Evolutionary conservation across 2,797 vertebrate species (phyloP).

Genomic region (Hydrolagus colliei): DNA sequence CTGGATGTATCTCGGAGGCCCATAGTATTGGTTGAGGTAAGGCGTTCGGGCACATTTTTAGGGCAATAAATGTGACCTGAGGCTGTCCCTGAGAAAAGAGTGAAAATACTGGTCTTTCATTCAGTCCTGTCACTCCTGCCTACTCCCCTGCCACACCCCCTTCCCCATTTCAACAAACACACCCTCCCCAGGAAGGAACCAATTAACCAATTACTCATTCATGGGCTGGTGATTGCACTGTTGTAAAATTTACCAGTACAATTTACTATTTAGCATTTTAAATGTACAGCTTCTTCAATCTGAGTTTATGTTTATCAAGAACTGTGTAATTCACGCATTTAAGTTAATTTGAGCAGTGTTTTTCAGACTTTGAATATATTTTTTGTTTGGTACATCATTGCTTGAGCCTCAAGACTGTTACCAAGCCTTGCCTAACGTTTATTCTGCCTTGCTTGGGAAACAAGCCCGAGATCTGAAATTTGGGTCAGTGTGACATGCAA

Average conservation of each 20-base stretch:
- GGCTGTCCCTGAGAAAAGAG: too few relatives aligned
- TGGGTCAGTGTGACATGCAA: too few relatives aligned
- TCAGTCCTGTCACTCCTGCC: too few relatives aligned
- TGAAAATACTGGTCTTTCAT: too few relatives aligned
- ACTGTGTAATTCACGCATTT: slow-evolving; percentile 16
- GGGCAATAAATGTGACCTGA: not conserved
- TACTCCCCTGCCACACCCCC: too few relatives aligned
- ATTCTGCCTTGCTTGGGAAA: too few relatives aligned
- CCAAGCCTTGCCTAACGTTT: not conserved
- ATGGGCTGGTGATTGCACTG: not conserved
- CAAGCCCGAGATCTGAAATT: too few relatives aligned
- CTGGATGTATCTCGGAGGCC: too few relatives aligned
- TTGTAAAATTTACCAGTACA: not conserved
- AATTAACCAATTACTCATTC: not conserved
- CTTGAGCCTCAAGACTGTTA: not conserved
- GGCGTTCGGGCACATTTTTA: not conserved
- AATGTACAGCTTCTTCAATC: not conserved
- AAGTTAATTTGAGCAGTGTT: not conserved
- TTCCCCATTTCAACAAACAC: too few relatives aligned
- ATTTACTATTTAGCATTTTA: slow-evolving; percentile 5
- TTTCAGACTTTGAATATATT: slow-evolving; percentile 2
- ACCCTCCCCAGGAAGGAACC: not conserved
- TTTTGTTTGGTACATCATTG: not conserved
- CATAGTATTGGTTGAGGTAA: not conserved
- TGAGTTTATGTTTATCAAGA: not conserved